A percentile compares a stretch with the other conserved stretches of the same genome.
These are phyloP conservation scores for human DNA, from an alignment of 2,113 vertebrate species.

Conservation along the genomic window DNA sequence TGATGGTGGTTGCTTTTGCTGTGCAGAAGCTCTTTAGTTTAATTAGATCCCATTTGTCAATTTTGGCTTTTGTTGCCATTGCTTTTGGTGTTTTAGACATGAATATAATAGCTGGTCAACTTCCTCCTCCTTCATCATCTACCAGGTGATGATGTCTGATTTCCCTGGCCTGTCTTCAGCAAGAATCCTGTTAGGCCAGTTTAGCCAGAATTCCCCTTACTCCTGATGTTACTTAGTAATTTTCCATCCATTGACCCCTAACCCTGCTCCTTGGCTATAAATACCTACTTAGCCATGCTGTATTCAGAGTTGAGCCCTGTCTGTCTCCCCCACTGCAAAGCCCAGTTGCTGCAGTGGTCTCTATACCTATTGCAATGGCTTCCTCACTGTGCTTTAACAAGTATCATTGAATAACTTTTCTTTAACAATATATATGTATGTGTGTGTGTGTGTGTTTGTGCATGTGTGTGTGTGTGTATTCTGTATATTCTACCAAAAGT, in stretches of 20 bases:
- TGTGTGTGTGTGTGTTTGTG: background rate
- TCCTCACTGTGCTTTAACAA: background rate
- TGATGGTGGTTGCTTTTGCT: too few relatives aligned
- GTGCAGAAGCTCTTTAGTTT: too few relatives aligned
- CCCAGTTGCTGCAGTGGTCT: background rate
- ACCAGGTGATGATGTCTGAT: background rate
- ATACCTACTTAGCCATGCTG: background rate
- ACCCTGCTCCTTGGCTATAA: background rate
- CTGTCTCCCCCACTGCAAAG: background rate
- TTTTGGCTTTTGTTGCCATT: too few relatives aligned
- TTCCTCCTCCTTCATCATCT: background rate
- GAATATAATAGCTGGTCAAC: background rate
- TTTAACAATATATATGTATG: background rate
- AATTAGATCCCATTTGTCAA: too few relatives aligned
- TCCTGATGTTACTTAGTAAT: background rate
- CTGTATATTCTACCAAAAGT: background rate
- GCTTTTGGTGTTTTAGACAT: too few relatives aligned
- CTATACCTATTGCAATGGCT: background rate
- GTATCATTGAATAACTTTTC: background rate
- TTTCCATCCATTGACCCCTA: background rate
- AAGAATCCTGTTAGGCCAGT: background rate
- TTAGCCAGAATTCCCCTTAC: background rate
- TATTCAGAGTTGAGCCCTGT: background rate
- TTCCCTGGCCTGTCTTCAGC: background rate
- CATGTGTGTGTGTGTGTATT: background rate